phyloP scores from a whole-genome alignment of 2,888 invertebrate genomes.

The Tryphoninae sp. region DNA sequence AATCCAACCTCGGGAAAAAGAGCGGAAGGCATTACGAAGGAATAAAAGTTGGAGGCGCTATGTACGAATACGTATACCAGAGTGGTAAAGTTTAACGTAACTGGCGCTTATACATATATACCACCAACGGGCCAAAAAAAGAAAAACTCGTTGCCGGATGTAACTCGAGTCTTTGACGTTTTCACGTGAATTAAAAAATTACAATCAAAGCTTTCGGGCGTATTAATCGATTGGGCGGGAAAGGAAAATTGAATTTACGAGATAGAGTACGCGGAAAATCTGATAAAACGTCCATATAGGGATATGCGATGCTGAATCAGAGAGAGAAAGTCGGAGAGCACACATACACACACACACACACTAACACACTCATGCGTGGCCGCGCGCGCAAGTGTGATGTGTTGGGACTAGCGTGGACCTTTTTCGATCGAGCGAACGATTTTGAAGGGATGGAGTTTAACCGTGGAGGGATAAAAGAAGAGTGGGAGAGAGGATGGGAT shows the following conservation, averaged over 20 bases:
- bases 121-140: neutral
- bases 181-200: slow-evolving; percentile 17
- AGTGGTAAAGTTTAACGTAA: slow-evolving; percentile 6
- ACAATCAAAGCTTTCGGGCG: slow-evolving; percentile 11
- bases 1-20: slow-evolving; percentile 63
- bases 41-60: slow-evolving; percentile 56
- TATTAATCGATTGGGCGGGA: slow-evolving; percentile 11
- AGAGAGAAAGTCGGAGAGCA: neutral
- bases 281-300: slow-evolving; percentile 25
- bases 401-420: neutral
- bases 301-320: slow-evolving; percentile 7
- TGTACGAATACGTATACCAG: slow-evolving; percentile 22
- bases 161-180: neutral
- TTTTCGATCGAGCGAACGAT: slow-evolving; percentile 35
- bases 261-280: neutral
- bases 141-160: neutral
- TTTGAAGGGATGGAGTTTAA: neutral
- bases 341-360: too few species aligned
- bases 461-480: neutral
- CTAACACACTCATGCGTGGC: too few species aligned
- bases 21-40: slow-evolving; percentile 47
- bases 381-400: slow-evolving; percentile 8
- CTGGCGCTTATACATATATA: neutral
- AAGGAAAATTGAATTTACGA: slow-evolving; percentile 32
- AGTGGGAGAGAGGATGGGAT: neutral